Evolutionary conservation across 2,113 vertebrate species (phyloP), one percentile per base, ranked within the genome.

Genomic region (Leucosticte australis): DNA sequence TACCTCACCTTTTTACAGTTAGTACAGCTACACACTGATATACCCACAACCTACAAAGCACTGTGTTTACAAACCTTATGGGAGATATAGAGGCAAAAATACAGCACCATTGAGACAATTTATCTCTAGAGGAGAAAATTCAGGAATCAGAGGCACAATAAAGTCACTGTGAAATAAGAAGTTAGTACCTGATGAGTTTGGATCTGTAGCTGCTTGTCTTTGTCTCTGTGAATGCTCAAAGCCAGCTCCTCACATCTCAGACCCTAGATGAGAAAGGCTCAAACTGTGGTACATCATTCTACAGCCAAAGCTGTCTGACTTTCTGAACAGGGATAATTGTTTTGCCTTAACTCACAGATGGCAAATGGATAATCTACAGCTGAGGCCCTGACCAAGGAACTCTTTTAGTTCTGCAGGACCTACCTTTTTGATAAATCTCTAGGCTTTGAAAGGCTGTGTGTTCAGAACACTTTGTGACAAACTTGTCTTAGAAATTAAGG

Each of bases 271-370:
- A 82, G 39, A 53, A 46, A 74, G 42, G 39, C 30, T 89, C 55
- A 33, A 86, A 33, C 23, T 62, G 24, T 63, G 33, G 24, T 21
- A 47, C 64, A 44, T 90, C 44, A 20, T 46, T 24, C 30, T 46
- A 26, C 47, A 88, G 59, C 42, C 70, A 81, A 78, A 60, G 30
- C 3, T 86, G 76, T 33, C 83, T 35, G 39, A 33, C 7, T 42
- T 92, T 80, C 55, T 90, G 71, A 90, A 73, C 13, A 0, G 35
- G 14, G 33, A 50, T 83, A 69, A 83, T 88, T 92, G 46, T 89
- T 95, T 85, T 78, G 33, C 76, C 63, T 84, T 84, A 78, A 53
- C 41, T 95, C 88, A 93, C 35, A 89, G 83, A 77, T 78, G 83
- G 83, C 42, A 93, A 44, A 52, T 67, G 70, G 64, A 70, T 81